Base-by-base conservation (phyloP, 1,140 invertebrate species). In the Chlorops oryzae region DNA sequence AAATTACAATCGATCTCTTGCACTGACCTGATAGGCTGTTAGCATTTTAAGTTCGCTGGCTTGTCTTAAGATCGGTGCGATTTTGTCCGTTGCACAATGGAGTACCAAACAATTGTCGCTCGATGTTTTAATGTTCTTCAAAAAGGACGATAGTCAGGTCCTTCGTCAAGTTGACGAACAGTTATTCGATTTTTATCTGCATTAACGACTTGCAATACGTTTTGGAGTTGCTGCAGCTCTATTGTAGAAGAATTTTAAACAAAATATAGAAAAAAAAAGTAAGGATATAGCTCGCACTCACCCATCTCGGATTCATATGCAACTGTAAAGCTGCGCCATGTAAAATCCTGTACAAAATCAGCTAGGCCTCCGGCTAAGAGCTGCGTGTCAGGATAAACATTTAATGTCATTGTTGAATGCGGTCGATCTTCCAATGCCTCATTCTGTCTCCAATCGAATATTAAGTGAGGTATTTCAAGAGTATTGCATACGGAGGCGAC, bases 11-110 rank as follows among this genome's bases (percentile, higher is more conserved):
- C 5, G 20, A 13, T 20, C 45, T 27, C 15, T 23, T 10, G 1
- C 27, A 12, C 18, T 46, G 25, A 79, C 78, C 73, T 79, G 79
- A 67, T 88, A 87, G 62, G 89, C 87, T 37, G 82, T 82, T 56
- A 92, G 75, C 69, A 92, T 81, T 58, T 87, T 87, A 3, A 92
- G 80, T 70, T 92, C 85, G 58, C 83, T 80, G 0, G 89, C 89
- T 68, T 92, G 86, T 28, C 79, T 77, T 24, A 94, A 73, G 46
- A 92, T 78, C 1, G 76, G 62, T 0, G 81, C 59, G 1, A 91
- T 74, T 51, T 81, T 81, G 5, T 86, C 78, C 0, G 80, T 74
- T 0, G 78, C 70, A 55, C 90, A 90, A 57, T 95, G 90, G 3
- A 96, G 61, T 7, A 96, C 77, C 12, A 96, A 81, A 58, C 86